Conservation (phyloP, 2,888 invertebrate species). For the Panorpa germanica region DNA sequence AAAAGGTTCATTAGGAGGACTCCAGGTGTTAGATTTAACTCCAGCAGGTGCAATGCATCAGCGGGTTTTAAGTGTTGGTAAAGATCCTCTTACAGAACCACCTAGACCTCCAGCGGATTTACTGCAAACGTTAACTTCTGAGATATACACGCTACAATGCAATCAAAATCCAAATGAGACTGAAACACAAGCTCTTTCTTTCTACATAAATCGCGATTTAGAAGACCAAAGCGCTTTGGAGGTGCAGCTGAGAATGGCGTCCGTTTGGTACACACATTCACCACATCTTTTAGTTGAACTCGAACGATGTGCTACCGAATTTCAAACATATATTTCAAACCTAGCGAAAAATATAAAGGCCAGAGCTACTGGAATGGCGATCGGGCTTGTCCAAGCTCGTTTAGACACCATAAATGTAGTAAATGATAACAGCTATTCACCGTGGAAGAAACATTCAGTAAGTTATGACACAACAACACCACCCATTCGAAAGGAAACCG, state of each 20-base stretch:
- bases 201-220: constrained; percentile 21
- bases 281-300: constrained; percentile 71
- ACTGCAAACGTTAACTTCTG: constrained; percentile 20
- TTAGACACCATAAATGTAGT: constrained; percentile 9
- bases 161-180: constrained; percentile 20
- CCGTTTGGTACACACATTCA: constrained; percentile 87
- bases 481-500: not conserved
- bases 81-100: constrained; percentile 42
- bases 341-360: constrained; percentile 70
- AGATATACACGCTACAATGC: constrained; percentile 22
- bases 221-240: constrained; percentile 16
- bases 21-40: constrained; percentile 78
- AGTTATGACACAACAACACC: constrained; percentile 10
- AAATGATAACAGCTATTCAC: not conserved
- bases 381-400: constrained; percentile 64
- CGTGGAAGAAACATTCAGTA: constrained; percentile 1
- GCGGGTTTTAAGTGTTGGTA: constrained; percentile 69
- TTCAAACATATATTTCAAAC: constrained; percentile 49
- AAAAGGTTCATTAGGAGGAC: constrained; percentile 77
- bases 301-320: constrained; percentile 75
- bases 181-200: constrained; percentile 23
- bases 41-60: constrained; percentile 68
- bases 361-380: constrained; percentile 87
- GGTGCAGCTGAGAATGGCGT: constrained; percentile 47
- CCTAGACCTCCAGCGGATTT: constrained; percentile 19